Evolutionary conservation across 2,113 vertebrate genomes (phyloP).

Genomic region (Anthoscopus minutus): DNA sequence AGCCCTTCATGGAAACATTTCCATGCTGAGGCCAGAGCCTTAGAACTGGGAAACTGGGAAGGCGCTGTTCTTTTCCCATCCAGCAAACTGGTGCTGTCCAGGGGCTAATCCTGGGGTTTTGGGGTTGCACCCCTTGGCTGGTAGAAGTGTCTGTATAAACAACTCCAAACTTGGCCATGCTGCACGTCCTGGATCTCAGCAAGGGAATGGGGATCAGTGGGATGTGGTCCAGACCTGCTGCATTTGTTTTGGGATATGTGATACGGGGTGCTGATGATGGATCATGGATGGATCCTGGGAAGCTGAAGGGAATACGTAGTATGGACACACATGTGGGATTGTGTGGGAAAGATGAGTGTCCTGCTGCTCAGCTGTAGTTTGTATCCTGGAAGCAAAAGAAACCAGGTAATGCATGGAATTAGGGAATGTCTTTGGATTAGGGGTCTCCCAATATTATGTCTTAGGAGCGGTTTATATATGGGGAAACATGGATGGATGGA

Average conservation of each 20-base stretch:
- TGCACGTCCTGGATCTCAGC: not conserved
- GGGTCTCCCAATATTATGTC: fast-evolving
- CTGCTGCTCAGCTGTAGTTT: not conserved
- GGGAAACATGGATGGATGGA: not conserved
- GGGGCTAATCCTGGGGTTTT: not conserved
- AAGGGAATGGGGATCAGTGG: fast-evolving
- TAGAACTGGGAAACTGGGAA: not conserved
- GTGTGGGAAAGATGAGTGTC: not conserved
- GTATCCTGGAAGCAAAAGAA: not conserved
- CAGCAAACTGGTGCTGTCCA: not conserved
- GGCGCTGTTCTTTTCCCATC: not conserved
- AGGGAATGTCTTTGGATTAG: not conserved
- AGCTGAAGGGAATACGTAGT: fast-evolving
- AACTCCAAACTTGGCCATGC: not conserved
- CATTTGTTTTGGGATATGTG: not conserved
- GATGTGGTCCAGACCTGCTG: not conserved
- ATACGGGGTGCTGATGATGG: fast-evolving
- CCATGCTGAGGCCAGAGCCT: not conserved
- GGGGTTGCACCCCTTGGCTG: not conserved
- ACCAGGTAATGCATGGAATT: not conserved
- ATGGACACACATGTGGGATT: not conserved
- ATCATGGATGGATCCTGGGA: fast-evolving
- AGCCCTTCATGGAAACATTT: not conserved
- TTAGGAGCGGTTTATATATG: not conserved
- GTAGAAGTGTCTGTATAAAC: not conserved